Base-by-base conservation (phyloP, 37 sponge, comb jelly and placozoan species). In the Cliona cf. orientalis region DNA sequence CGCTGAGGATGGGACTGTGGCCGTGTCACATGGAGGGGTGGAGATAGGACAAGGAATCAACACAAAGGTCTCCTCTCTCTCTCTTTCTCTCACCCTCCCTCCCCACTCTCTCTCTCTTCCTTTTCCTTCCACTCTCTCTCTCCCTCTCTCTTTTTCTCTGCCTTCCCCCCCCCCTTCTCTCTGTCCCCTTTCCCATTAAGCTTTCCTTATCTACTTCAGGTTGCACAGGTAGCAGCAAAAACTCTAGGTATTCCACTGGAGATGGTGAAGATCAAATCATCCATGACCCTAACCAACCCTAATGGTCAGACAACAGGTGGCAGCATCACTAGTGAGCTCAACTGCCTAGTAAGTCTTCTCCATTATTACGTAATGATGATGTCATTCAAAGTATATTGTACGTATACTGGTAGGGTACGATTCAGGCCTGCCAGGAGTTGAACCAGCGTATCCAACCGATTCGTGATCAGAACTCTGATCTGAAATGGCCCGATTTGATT, bases 1-100 rank as follows among this genome's bases (percentile, higher is more conserved):
- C 64, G 75, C 83, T 35, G 75, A 25, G 22, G 94, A 93, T 83
- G 94, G 90, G 9, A 80, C 94, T 28, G 94, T 93, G 17, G 83
- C 90, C 29, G 65, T 93, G 2, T 44, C 82, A 22, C 87, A 86
- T 41, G 90, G 83, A 60, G 90, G 94, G 69, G 76, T 93, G 12
- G 94, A 93, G 43, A 77, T 93, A 42, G 94, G 94, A 46, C 94
- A 93, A 35, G 90, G 94, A 23, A 79, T 93, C 49, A 92, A 88
- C 75, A 86, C 87, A 29, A 93, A 93, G 84, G 90, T 85, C 9
- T 26, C 5, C n/a, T n/a, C 19, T 53, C 14, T 53, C 17, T 21
- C n/a, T 72, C 36, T 25, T 72, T 72, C n/a, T n/a, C n/a, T n/a
- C n/a, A n/a, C n/a, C n/a, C n/a, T n/a, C n/a, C n/a, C n/a, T n/a